These are phyloP conservation scores for Acanthosepion esculentum DNA, from an alignment of 2,888 invertebrate genomes.

Conservation along the genomic window DNA sequence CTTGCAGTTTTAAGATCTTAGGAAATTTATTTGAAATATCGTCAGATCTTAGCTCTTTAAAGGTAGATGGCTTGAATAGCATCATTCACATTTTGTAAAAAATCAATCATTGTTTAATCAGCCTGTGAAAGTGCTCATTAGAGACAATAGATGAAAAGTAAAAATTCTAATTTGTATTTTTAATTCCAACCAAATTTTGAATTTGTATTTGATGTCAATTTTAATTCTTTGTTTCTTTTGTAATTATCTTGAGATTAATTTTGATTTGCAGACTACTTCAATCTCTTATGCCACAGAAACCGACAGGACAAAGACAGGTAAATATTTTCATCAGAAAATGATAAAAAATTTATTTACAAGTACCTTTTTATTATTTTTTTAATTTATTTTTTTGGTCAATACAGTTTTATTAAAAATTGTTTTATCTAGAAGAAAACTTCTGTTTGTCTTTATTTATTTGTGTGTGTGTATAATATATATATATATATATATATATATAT, in stretches of 20 bases:
- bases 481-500: no score
- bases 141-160: not conserved
- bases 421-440: no score
- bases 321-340: not conserved
- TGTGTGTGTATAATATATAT: no score
- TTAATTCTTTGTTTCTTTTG: not conserved
- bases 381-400: no score
- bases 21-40: no score
- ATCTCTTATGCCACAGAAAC: slow-evolving; percentile 71
- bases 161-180: not conserved
- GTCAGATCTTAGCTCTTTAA: no score
- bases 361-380: not conserved
- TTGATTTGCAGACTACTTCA: slow-evolving; percentile 59
- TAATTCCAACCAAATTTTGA: not conserved
- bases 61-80: not conserved
- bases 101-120: not conserved
- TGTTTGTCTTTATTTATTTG: no score
- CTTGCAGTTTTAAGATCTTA: no score
- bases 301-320: slow-evolving; percentile 67
- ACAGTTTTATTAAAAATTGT: no score
- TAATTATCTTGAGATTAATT: not conserved
- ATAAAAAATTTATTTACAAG: not conserved
- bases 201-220: not conserved
- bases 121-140: not conserved
- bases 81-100: not conserved